phyloP scores from a whole-genome alignment of 2,113 vertebrate species.

The Butorides virescens region DNA sequence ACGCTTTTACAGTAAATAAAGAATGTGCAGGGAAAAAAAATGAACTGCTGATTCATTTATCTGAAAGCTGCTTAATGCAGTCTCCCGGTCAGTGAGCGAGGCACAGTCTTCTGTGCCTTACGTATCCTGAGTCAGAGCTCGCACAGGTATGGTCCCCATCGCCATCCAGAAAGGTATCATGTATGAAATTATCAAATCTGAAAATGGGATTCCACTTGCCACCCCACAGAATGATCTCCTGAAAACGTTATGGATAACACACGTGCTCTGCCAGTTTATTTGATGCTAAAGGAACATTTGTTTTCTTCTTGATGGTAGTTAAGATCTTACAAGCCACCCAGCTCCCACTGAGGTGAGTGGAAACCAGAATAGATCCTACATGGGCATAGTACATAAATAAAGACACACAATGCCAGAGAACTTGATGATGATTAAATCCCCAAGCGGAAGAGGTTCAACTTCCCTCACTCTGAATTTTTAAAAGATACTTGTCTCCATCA shows the following conservation, averaged over 20 bases:
- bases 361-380: background rate
- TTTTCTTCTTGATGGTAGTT: background rate
- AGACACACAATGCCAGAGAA: background rate
- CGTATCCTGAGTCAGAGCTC: background rate
- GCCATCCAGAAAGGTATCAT: background rate
- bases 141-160: background rate
- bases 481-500: background rate
- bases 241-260: fast-evolving
- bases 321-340: background rate
- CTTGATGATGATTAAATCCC: background rate
- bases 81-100: background rate
- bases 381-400: background rate
- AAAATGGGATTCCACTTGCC: background rate
- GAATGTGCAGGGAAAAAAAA: background rate
- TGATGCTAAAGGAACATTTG: background rate
- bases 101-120: background rate
- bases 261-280: fast-evolving
- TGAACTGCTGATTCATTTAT: background rate
- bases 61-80: background rate
- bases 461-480: background rate
- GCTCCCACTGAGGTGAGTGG: background rate
- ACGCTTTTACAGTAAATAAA: background rate
- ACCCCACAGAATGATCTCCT: background rate
- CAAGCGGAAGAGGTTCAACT: background rate
- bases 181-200: background rate